phyloP scores from a whole-genome alignment of 1,140 invertebrate genomes.

The Drosophila eugracilis region DNA sequence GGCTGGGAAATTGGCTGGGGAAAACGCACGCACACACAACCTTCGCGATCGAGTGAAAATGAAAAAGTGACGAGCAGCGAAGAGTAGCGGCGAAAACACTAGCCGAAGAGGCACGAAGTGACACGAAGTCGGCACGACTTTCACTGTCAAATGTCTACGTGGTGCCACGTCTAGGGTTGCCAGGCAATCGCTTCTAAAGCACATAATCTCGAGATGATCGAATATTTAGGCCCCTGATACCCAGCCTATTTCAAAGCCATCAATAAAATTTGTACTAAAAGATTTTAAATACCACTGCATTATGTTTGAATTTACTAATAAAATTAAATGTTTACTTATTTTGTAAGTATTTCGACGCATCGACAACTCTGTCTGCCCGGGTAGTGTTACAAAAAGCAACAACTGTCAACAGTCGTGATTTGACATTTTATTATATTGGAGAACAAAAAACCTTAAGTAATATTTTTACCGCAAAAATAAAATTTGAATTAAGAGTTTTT shows the following conservation, averaged over 20 bases:
- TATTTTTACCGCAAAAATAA: neutral
- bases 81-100: conserved; percentile 42
- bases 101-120: conserved; percentile 62
- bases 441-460: too few relatives aligned
- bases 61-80: conserved; percentile 45
- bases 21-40: conserved; percentile 40
- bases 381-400: conserved; percentile 5
- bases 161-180: conserved; percentile 74
- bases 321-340: neutral
- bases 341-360: neutral
- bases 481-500: neutral
- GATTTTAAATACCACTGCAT: too few relatives aligned
- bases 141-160: conserved; percentile 79
- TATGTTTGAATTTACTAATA: neutral
- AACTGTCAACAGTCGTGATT: conserved; percentile 32
- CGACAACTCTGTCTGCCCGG: conserved; percentile 4
- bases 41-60: conserved; percentile 56
- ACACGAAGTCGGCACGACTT: conserved; percentile 65
- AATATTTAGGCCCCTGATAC: neutral
- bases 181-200: conserved; percentile 4
- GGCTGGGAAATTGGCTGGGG: conserved; percentile 9
- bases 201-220: too few relatives aligned
- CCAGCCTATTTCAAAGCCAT: neutral
- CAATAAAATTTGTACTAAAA: conserved; percentile 5
- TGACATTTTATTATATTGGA: neutral